A percentile compares a stretch with the other conserved stretches of the same genome.
These are phyloP conservation scores for Drosophila infuscata DNA, from an alignment of 2,888 invertebrate genomes.

Conservation along the genomic window DNA sequence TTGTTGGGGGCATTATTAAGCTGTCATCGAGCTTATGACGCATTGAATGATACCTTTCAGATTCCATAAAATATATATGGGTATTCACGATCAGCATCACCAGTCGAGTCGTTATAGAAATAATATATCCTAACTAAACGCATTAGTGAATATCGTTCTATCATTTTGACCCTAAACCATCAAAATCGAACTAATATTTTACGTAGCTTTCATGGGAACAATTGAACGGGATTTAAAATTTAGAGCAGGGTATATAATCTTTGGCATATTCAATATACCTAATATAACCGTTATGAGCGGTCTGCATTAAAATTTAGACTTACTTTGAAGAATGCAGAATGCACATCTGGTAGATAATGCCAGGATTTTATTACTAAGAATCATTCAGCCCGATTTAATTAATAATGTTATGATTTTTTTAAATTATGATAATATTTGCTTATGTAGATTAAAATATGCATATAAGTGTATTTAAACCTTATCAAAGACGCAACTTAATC, in stretches of 20 bases:
- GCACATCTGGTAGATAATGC: background rate
- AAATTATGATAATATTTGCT: background rate
- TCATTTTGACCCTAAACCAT: no score
- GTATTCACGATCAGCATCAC: background rate
- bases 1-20: background rate
- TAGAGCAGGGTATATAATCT: no score
- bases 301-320: background rate
- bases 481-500: background rate
- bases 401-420: background rate
- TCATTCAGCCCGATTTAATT: background rate
- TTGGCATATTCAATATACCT: no score
- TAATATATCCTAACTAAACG: no score
- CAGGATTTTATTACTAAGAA: background rate
- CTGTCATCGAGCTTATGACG: background rate
- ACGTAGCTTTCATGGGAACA: no score
- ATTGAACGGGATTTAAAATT: no score
- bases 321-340: background rate
- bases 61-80: background rate
- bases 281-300: no score
- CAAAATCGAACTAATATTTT: no score
- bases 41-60: background rate
- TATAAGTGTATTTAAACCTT: background rate
- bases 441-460: background rate
- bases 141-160: no score
- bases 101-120: no score